Conservation (phyloP, 1,140 invertebrate species). For the Aleiodes sp. region DNA sequence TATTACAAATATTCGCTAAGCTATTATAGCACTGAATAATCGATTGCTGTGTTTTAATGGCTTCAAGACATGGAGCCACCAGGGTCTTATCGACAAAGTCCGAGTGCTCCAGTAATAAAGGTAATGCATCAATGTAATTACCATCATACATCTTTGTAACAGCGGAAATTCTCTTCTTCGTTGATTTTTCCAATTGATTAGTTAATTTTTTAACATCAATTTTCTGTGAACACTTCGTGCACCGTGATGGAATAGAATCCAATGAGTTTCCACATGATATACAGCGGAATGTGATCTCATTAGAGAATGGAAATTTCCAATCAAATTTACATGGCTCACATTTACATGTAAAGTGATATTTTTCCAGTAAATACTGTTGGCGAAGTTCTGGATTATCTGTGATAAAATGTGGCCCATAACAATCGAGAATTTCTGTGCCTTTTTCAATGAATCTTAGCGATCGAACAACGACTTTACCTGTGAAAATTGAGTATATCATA, state of each 20-base stretch:
- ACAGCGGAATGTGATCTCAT: conserved; percentile 46
- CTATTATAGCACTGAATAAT: conserved; percentile 63
- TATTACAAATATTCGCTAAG: conserved; percentile 39
- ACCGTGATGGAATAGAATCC: conserved; percentile 18
- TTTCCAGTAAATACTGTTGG: conserved; percentile 60
- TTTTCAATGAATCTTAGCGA: conserved; percentile 62
- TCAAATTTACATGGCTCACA: conserved; percentile 68
- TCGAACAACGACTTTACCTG: conserved; percentile 65
- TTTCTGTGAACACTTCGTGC: conserved; percentile 43
- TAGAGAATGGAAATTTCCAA: conserved; percentile 58
- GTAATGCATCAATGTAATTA: conserved; percentile 54
- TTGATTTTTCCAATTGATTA: conserved; percentile 46
- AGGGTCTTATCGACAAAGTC: conserved; percentile 51
- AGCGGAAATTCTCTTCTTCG: conserved; percentile 50
- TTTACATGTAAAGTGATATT: conserved; percentile 70
- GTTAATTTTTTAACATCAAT: conserved; percentile 45
- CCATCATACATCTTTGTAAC: conserved; percentile 55
- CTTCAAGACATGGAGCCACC: conserved; percentile 52
- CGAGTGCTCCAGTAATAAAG: conserved; percentile 52
- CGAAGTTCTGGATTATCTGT: conserved; percentile 56
- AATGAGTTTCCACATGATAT: conserved; percentile 24
- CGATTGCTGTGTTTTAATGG: conserved; percentile 62
- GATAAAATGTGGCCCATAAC: conserved; percentile 71
- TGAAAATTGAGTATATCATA: conserved; percentile 38
- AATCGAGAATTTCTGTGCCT: conserved; percentile 70